These are phyloP conservation scores for Himalopsyche kuldschensis DNA, from an alignment of 2,888 invertebrate species.

Conservation along the genomic window DNA sequence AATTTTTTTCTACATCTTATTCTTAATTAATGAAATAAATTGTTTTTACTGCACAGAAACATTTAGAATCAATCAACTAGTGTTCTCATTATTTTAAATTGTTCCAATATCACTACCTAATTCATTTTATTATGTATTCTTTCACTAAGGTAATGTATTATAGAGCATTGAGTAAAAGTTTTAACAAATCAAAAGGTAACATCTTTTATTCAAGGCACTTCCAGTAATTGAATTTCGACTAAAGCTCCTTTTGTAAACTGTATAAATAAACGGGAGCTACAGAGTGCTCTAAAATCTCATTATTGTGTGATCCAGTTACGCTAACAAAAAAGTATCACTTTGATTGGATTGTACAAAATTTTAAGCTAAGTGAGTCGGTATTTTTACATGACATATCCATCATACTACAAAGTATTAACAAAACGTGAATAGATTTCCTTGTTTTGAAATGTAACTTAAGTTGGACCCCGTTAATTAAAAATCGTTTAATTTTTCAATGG, in stretches of 20 bases:
- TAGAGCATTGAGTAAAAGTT: background rate
- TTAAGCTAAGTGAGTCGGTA: background rate
- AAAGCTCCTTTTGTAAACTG: background rate
- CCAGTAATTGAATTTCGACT: background rate
- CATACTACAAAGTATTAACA: too few relatives aligned
- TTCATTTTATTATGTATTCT: background rate
- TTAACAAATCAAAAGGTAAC: background rate
- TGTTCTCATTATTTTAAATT: background rate
- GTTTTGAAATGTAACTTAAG: too few relatives aligned
- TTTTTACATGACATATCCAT: too few relatives aligned
- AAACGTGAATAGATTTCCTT: too few relatives aligned
- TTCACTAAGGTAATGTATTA: background rate
- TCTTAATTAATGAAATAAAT: too few relatives aligned
- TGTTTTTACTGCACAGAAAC: too few relatives aligned
- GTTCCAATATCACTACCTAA: background rate
- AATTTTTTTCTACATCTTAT: too few relatives aligned
- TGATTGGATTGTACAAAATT: background rate
- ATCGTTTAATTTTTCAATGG: too few relatives aligned
- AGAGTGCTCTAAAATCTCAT: background rate
- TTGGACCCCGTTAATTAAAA: too few relatives aligned
- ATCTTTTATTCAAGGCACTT: slow-evolving; percentile 1
- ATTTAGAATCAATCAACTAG: background rate
- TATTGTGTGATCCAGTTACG: background rate
- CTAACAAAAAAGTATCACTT: background rate
- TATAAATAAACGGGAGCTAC: background rate